phyloP scores from a whole-genome alignment of 2,888 invertebrate species.

The Sphaeridia pumilis region DNA sequence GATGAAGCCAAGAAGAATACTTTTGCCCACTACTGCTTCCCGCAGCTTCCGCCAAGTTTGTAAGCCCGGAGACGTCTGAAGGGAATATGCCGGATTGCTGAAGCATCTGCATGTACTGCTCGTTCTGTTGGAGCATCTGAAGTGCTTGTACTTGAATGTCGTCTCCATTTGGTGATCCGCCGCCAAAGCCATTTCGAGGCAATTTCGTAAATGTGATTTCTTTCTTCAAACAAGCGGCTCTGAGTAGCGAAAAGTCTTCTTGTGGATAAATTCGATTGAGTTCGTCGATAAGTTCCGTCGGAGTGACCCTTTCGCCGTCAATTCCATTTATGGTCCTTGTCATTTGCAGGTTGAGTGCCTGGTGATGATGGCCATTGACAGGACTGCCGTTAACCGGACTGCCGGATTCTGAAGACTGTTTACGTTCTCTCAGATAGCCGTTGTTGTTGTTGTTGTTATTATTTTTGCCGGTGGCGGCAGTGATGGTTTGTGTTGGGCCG shows the following conservation, averaged over 20 bases:
- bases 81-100: constrained; percentile 28
- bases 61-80: constrained; percentile 14
- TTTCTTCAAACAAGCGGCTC: constrained; percentile 31
- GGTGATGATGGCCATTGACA: constrained; percentile 5
- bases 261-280: constrained; percentile 30
- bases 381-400: background rate
- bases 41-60: constrained; percentile 15
- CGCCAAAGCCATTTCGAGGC: constrained; percentile 11
- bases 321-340: background rate
- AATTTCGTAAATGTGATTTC: constrained; percentile 34
- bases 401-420: constrained; percentile 2
- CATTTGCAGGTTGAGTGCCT: background rate
- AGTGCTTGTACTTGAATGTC: constrained; percentile 30
- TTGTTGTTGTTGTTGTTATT: background rate
- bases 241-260: constrained; percentile 30
- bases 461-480: background rate
- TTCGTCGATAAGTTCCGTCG: constrained; percentile 30
- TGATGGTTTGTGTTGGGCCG: background rate
- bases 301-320: constrained; percentile 8
- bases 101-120: constrained; percentile 29
- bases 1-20: constrained; percentile 27
- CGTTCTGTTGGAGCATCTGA: constrained; percentile 29
- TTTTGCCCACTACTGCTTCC: too few species aligned
- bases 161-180: constrained; percentile 9
- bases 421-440: constrained; percentile 3